phyloP scores from a whole-genome alignment of 1,140 invertebrate genomes.

The Steinernema feltiae region DNA sequence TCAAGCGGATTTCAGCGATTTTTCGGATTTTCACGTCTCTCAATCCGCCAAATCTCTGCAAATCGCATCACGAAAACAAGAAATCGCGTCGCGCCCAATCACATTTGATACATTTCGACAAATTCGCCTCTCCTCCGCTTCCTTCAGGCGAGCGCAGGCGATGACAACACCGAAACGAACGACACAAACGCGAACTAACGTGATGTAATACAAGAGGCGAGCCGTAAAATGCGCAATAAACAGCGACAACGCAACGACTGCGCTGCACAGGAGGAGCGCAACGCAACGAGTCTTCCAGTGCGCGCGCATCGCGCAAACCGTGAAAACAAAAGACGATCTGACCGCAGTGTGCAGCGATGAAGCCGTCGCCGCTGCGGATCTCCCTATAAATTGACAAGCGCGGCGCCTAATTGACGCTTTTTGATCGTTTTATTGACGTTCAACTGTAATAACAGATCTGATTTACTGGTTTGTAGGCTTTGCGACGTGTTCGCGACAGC shows the following conservation, averaged over 20 bases:
- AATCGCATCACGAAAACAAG: not conserved
- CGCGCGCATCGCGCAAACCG: not conserved
- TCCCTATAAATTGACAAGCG: too few species aligned
- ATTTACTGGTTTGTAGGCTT: too few species aligned
- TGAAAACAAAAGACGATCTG: not conserved
- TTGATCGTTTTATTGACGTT: too few species aligned
- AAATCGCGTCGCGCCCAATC: not conserved
- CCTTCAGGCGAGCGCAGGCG: too few species aligned
- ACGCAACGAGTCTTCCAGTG: not conserved
- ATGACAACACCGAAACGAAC: not conserved
- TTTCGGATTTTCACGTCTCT: too few species aligned
- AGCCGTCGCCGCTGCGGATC: too few species aligned
- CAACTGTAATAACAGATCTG: too few species aligned
- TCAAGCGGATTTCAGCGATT: not conserved
- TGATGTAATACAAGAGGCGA: conserved; percentile 13
- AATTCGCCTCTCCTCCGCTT: not conserved
- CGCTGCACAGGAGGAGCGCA: too few species aligned
- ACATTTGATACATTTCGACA: conserved; percentile 9
- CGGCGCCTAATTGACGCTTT: too few species aligned
- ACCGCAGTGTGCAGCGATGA: too few species aligned
- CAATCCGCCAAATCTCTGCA: not conserved
- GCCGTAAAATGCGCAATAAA: conserved; percentile 15
- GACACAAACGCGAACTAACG: not conserved
- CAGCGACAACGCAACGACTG: too few species aligned
- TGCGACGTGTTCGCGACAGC: too few species aligned